Base-by-base conservation (phyloP, 2,797 vertebrate genomes). In the Nannoperca obscura region DNA sequence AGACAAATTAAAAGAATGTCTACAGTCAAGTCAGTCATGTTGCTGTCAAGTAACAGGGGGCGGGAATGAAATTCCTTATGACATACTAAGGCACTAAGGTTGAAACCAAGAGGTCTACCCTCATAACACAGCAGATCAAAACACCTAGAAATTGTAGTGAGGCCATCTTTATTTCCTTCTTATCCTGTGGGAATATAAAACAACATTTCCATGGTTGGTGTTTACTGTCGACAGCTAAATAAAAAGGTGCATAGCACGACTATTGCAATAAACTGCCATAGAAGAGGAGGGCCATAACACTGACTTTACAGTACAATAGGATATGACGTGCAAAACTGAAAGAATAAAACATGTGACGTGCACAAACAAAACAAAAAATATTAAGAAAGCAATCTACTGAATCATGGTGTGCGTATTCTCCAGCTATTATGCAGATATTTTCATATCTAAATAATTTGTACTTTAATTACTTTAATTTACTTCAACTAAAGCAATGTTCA, bases 311-410 rank as follows among this genome's bases (percentile, higher is more conserved):
- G 32, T 17, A 13, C 12, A 10, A 78, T 32, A 36, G 9, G 52
- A 60, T 54, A 19, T 55, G 42, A 57, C 15, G 9, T 86, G 72
- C 64, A 80, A 83, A 74, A 70, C 0, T 50, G 4, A 60, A 71
- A 62, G 1, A 1, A 27, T 7, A 42, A 66, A 34, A 50, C 77
- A 38, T 22, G 22, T 24, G 17, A 71, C 20, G 30, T 7, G 24
- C 10, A 61, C 38, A 57, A 70, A 69, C 32, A 71, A 58, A 52
- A 47, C 2, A 42, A 10, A 3, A 64, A 47, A 24, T 5, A 42
- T 5, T 27, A 19, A 53, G 10, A 27, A 66, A 61, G 59, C 2
- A 14, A 65, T 27, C 20, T 30, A 24, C 19, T 27, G 7, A 47
- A 20, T 55, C 10, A 8, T 13, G 17, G 19, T 32, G 55, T 36